Evolutionary conservation across 2,797 vertebrate genomes (phyloP).

Genomic region (Protonibea diacanthus): DNA sequence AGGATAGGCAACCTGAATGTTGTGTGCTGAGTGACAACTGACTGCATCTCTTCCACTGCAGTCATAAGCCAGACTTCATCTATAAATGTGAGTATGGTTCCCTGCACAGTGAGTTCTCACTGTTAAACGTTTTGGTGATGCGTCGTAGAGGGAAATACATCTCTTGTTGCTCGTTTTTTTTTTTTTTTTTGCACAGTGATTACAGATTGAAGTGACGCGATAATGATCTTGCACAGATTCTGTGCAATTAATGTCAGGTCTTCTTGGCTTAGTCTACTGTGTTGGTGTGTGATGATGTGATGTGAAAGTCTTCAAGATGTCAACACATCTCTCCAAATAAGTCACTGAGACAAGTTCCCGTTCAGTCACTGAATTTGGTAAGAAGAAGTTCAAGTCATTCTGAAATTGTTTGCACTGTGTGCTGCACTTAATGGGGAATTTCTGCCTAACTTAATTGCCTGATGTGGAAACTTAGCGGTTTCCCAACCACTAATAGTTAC

Average conservation of each 20-base stretch:
- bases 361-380: slow-evolving; percentile 30
- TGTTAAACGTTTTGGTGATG: background rate
- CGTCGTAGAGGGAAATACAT: slow-evolving; percentile 20
- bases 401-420: background rate
- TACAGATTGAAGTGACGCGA: slow-evolving; percentile 57
- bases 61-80: background rate
- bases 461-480: background rate
- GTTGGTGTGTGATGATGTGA: slow-evolving; percentile 53
- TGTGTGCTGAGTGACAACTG: slow-evolving; percentile 72
- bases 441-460: background rate
- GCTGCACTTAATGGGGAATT: slow-evolving; percentile 1
- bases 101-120: background rate
- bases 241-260: slow-evolving; percentile 49
- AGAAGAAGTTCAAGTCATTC: background rate
- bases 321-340: slow-evolving; percentile 36
- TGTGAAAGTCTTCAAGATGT: slow-evolving; percentile 66
- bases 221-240: slow-evolving; percentile 70
- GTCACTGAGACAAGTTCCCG: slow-evolving; percentile 41
- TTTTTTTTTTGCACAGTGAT: background rate
- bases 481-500: background rate
- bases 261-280: slow-evolving; percentile 53
- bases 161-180: background rate
- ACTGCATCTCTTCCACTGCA: background rate
- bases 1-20: background rate
- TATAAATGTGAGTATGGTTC: background rate